Conservation (phyloP, 1,140 invertebrate genomes). For the Pseudoatta argentina region DNA sequence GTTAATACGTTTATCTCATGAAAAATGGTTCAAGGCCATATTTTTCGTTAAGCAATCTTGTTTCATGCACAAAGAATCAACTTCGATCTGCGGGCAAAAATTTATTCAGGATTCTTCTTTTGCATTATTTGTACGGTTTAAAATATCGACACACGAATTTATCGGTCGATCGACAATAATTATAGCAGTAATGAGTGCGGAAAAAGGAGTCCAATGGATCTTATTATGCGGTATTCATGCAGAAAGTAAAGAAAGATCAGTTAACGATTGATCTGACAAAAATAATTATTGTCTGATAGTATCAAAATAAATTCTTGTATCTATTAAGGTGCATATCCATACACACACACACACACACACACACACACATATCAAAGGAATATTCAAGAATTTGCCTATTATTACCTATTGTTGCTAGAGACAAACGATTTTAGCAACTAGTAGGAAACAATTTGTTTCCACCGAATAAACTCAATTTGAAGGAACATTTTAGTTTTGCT, state of each 20-base stretch:
- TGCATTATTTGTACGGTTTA: not conserved
- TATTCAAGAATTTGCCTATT: too few relatives aligned
- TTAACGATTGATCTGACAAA: too few relatives aligned
- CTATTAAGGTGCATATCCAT: too few relatives aligned
- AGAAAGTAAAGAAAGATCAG: not conserved
- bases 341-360: too few relatives aligned
- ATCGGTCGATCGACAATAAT: not conserved
- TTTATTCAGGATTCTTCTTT: constrained; percentile 5
- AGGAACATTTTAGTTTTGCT: too few relatives aligned
- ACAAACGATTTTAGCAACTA: too few relatives aligned
- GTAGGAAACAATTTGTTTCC: too few relatives aligned
- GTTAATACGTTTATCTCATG: not conserved
- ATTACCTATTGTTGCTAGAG: too few relatives aligned
- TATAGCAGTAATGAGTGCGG: not conserved
- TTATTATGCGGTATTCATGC: not conserved
- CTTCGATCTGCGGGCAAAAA: not conserved
- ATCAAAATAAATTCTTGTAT: not conserved
- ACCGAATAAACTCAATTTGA: too few relatives aligned
- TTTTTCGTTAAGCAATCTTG: not conserved
- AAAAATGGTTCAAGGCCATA: not conserved
- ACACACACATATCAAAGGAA: too few relatives aligned
- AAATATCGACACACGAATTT: not conserved
- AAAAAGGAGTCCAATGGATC: not conserved
- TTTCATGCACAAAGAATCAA: not conserved
- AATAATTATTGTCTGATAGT: too few relatives aligned